Percentiles rank a stretch among this genome's conserved stretches.
phyloP scores from a whole-genome alignment of 2,888 invertebrate species.

The Clivina fossor region DNA sequence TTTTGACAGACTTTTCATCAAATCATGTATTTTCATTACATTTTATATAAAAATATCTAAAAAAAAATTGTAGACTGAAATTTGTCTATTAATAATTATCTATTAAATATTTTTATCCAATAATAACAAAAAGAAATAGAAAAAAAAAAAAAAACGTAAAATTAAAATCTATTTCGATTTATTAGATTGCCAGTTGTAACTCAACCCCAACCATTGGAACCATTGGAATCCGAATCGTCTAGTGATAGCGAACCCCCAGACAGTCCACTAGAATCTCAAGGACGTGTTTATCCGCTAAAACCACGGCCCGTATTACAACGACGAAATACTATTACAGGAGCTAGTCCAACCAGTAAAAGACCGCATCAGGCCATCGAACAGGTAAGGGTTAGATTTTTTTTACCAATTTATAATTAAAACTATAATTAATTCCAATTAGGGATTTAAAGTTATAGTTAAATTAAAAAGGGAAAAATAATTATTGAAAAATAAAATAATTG shows the following conservation, averaged over 20 bases:
- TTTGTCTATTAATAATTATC: no score
- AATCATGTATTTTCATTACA: no score
- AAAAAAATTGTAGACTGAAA: no score
- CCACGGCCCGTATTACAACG: slow-evolving; percentile 76
- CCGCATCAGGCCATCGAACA: slow-evolving; percentile 70
- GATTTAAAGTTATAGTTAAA: background rate
- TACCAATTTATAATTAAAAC: background rate
- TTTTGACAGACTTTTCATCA: no score
- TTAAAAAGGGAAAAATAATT: background rate
- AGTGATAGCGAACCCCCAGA: slow-evolving; percentile 61
- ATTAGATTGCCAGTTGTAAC: slow-evolving; percentile 43
- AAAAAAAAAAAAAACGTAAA: no score
- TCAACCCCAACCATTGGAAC: slow-evolving; percentile 44
- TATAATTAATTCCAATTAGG: slow-evolving; percentile 14
- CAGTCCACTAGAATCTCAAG: slow-evolving; percentile 53
- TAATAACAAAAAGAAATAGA: no score
- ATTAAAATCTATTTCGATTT: slow-evolving; percentile 25
- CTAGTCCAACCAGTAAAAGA: slow-evolving; percentile 65
- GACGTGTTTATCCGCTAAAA: slow-evolving; percentile 71
- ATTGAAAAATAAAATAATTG: no score
- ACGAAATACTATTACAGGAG: slow-evolving; percentile 86
- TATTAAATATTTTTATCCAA: no score
- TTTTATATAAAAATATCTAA: no score
- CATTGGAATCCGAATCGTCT: slow-evolving; percentile 50
- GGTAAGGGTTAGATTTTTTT: slow-evolving; percentile 50